Evolutionary conservation across 2,113 vertebrate species (phyloP), one percentile per base, ranked within the genome.

Genomic region (Myiopsitta monachus): DNA sequence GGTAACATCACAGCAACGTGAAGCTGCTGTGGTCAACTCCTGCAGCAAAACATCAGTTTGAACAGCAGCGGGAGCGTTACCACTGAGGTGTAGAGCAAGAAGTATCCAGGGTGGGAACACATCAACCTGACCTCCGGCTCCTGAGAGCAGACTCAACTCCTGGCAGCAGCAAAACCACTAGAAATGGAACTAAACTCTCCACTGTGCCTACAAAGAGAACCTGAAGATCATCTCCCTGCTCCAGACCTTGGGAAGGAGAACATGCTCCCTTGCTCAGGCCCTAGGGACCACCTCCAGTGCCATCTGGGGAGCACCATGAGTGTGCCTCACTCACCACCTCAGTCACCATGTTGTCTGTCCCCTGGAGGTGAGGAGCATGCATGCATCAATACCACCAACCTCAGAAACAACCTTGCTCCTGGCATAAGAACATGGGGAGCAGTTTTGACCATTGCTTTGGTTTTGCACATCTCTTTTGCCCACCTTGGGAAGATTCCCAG

Each of bases 181-280:
- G 21, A 43, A 68, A 22, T 3, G 0, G 5, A 67, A 7, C 57
- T 21, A 7, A 86, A 47, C 1, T 1, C 70, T 13, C 14, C 8
- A 0, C 26, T 9, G 18, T 0, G 8, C 39, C 63, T 54, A 6
- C 1, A 4, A 51, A 33, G 27, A 55, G 41, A 36, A 12, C 3
- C 47, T 68, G 52, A 33, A 68, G 47, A 38, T 9, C 78, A 11
- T 3, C 13, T 21, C 26, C 62, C 52, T 24, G 57, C 63, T 75
- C n/a, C 62, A 52, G 55, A 3, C n/a, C 81, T 21, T 2, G 59
- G 72, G 84, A 31, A 83, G 72, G 28, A 83, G 78, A 82, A 43
- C 8, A 10, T 14, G 14, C 22, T 27, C 52, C 59, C 41, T 47
- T 2, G 3, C 21, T 14, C 39, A 19, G 24, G 6, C 39, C 33